Evolutionary conservation across 2,113 vertebrate species (phyloP).

Genomic region (Chaetops frenatus): DNA sequence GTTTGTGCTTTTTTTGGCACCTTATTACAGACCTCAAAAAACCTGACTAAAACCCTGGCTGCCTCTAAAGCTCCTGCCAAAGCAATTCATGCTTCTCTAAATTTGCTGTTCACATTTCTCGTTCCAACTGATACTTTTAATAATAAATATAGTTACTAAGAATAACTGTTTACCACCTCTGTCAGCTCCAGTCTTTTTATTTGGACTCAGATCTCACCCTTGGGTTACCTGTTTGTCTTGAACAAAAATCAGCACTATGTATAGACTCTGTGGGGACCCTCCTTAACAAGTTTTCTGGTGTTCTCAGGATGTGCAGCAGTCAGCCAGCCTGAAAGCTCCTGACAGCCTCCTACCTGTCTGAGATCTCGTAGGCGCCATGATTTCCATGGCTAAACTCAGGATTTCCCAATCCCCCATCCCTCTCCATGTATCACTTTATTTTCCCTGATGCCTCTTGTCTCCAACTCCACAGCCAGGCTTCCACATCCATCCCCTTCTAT

Average conservation of each 20-base stretch:
- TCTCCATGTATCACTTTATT: neutral
- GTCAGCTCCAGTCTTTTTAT: neutral
- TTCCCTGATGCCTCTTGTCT: neutral
- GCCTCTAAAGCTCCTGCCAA: slow-evolving; percentile 37
- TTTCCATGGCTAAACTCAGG: neutral
- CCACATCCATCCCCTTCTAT: neutral
- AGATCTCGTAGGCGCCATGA: neutral
- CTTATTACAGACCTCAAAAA: slow-evolving; percentile 37
- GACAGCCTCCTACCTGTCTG: neutral
- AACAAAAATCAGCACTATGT: neutral
- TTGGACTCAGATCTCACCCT: neutral
- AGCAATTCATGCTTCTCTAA: slow-evolving; percentile 19
- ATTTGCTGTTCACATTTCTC: neutral
- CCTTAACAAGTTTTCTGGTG: neutral
- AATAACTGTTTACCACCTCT: slow-evolving; percentile 26
- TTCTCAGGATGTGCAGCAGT: neutral
- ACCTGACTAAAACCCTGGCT: slow-evolving; percentile 19
- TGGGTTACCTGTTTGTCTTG: neutral
- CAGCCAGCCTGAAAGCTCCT: neutral
- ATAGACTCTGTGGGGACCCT: neutral
- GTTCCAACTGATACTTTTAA: slow-evolving; percentile 20
- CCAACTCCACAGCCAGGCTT: neutral
- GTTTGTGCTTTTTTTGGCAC: slow-evolving; percentile 55
- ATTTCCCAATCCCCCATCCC: neutral
- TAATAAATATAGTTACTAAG: slow-evolving; percentile 29